These are phyloP conservation scores for Rostratula benghalensis DNA, from an alignment of 2,113 vertebrate species.

Conservation along the genomic window DNA sequence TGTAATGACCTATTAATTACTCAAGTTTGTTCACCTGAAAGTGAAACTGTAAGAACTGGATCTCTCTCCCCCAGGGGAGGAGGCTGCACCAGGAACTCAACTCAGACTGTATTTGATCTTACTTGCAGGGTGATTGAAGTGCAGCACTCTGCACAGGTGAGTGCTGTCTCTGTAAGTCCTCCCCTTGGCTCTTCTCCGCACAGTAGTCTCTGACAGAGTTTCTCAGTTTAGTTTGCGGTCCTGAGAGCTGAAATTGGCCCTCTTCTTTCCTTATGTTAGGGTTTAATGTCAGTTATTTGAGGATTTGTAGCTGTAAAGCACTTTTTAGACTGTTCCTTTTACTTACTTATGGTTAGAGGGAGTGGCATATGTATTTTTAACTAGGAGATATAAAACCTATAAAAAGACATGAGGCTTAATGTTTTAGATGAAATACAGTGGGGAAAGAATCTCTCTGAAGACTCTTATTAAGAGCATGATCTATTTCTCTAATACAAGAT, in stretches of 20 bases:
- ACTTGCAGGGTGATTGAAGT: not conserved
- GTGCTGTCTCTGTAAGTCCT: not conserved
- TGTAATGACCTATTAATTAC: not conserved
- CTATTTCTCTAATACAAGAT: not conserved
- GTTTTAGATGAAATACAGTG: not conserved
- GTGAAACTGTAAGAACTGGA: not conserved
- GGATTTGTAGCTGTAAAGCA: not conserved
- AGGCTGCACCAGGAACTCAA: not conserved
- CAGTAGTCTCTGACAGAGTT: not conserved
- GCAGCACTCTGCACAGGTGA: not conserved
- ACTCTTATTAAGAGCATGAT: not conserved
- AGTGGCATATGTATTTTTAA: conserved; percentile 37
- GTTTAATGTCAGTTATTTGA: conserved; percentile 20
- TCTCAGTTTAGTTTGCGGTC: not conserved
- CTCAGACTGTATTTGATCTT: not conserved
- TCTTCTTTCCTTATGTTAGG: not conserved
- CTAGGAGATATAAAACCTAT: not conserved
- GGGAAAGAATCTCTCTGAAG: not conserved
- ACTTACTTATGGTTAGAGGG: not conserved
- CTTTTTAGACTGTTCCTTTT: conserved; percentile 2
- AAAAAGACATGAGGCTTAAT: not conserved
- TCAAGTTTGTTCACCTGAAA: not conserved
- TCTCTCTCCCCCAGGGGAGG: not conserved
- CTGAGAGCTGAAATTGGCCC: not conserved
- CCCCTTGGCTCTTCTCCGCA: not conserved